Base-by-base conservation (phyloP, 2,888 invertebrate species). In the Spilosoma lubricipeda region DNA sequence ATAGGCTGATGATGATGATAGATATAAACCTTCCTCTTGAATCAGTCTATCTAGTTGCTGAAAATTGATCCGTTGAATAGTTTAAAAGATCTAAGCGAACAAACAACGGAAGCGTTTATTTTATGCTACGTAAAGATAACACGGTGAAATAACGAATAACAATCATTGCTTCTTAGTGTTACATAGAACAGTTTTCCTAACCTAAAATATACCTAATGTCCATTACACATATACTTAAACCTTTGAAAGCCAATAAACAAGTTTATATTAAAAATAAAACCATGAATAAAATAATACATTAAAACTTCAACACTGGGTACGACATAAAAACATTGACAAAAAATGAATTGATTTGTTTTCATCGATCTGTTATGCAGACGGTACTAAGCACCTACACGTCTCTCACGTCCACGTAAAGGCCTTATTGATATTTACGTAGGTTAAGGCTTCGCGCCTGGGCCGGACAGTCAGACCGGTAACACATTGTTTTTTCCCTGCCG, bases 341-440 rank as follows among this genome's bases (percentile, higher is more conserved):
- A 59, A 59, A 59, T 56, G 2, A 56, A n/a, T n/a, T 56, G 52
- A n/a, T n/a, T n/a, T 56, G 2, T 2, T 56, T 3, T 20, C 4
- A 45, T 20, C 3, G 3, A 3, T 30, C 27, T 23, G 30, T 20
- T 36, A 27, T 63, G 30, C 30, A 33, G 33, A 68, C 33, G 2
- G 36, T 36, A 70, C 65, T 9, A 66, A 66, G 13, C 33, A 39
- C 36, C 33, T 56, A 73, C 75, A 69, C 63, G 71, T 74, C 67
- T 70, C 56, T 73, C 73, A 66, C 64, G 71, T 75, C 74, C 65
- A 82, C 63, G 63, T 63, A n/a, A 59, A 27, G 11, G n/a, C 66
- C 72, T 77, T 75, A 76, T 74, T 78, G 66, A 77, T 77, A 79
- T 81, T 75, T 77, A 78, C 80, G 78, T 78, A 84, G 81, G 83